These are phyloP conservation scores for Mesocricetus auratus DNA, from an alignment of 2,113 vertebrate genomes.

Conservation along the genomic window DNA sequence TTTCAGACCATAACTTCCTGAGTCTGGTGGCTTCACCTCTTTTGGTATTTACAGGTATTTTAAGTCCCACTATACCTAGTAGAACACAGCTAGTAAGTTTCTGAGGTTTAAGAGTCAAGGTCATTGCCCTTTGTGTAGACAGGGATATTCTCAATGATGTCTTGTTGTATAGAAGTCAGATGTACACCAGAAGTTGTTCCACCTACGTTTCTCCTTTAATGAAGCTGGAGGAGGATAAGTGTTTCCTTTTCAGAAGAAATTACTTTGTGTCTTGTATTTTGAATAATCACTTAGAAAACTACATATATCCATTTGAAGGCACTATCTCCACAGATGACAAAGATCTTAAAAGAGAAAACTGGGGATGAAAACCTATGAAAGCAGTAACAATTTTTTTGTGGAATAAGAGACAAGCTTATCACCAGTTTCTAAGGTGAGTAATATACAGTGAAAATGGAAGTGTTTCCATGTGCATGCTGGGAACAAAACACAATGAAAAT, in stretches of 20 bases:
- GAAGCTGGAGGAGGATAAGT: neutral
- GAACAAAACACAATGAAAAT: neutral
- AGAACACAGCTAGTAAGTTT: neutral
- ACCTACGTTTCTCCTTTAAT: neutral
- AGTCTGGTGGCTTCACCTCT: rapidly evolving
- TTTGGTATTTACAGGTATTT: neutral
- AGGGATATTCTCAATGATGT: neutral
- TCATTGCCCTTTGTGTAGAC: neutral
- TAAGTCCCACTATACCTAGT: rapidly evolving
- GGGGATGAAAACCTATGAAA: neutral
- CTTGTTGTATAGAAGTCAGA: neutral
- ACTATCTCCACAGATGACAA: neutral
- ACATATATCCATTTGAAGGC: neutral
- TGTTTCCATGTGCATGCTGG: neutral
- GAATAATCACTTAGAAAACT: neutral
- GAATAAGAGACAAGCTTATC: neutral
- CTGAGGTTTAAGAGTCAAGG: neutral
- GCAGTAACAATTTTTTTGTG: too few relatives aligned
- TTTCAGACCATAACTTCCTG: neutral
- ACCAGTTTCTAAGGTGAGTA: neutral
- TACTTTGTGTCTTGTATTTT: neutral
- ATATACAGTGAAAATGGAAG: neutral
- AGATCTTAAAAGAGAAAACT: neutral
- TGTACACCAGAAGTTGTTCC: neutral
- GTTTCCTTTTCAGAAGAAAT: neutral